Base-by-base conservation (phyloP, 2,797 vertebrate genomes). In the Chaunax sp. region DNA sequence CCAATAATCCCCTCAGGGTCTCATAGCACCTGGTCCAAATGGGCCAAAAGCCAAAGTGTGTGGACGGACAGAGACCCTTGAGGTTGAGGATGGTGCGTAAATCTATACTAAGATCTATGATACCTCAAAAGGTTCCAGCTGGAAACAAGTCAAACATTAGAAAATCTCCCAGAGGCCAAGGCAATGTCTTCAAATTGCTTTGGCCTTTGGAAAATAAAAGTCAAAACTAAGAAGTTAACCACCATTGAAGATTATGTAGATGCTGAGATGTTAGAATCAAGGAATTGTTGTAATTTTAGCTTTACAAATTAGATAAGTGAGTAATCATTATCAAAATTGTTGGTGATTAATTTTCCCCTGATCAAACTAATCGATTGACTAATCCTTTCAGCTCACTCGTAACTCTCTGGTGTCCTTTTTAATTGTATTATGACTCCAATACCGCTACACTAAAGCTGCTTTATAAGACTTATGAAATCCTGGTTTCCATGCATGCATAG, bases 1-100 rank as follows among this genome's bases (percentile, higher is more conserved):
- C 80, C 75, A 91, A 79, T 94, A 94, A 94, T 94, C 93, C 90
- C 77, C 62, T 85, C 87, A 84, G 86, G 90, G 89, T 87, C 90
- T 86, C 86, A 83, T 78, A 91, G 86, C 89, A 92, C 89, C 83
- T 89, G 89, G 87, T 84, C 87, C 79, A 78, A 86, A 82, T 22
- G 71, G 83, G 86, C 72, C 86, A 78, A 50, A 74, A 82, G 82
- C 82, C 83, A 91, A 75, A 78, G 54, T 0, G 63, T 84, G 76
- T 65, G 78, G 64, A 72, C 0, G 46, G 49, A 26, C n/a, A 18
- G 54, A 50, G 40, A 70, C 44, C 52, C 52, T 62, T 35, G 44
- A 69, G 55, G 69, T 73, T 54, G 58, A 52, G 19, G 58, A 68
- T 22, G 16, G 52, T 2, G 41, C 35, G 20, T 77, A 40, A 65